Evolutionary conservation across 2,113 vertebrate genomes (phyloP).

Genomic region (Caracal caracal): DNA sequence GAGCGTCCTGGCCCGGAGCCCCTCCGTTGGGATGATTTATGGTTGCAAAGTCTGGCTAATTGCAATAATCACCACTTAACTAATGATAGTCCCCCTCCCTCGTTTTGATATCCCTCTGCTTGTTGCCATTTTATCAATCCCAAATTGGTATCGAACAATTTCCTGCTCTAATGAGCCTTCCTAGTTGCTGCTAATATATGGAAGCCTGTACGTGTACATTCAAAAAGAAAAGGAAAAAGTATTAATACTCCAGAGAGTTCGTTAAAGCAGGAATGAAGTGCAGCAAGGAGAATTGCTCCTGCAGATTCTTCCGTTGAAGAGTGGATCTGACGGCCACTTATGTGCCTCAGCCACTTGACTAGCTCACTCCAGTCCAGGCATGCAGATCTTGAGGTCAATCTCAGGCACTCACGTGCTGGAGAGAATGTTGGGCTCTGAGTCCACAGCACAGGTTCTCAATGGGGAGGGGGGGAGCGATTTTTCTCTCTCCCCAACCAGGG

Average conservation of each 20-base stretch:
- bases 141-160: constrained; percentile 54
- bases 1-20: constrained; percentile 1
- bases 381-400: not conserved
- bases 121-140: not conserved
- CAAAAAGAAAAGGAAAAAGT: not conserved
- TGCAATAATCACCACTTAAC: constrained; percentile 56
- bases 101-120: not conserved
- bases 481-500: not conserved
- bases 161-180: constrained; percentile 43
- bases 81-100: not conserved
- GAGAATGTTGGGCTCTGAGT: not conserved
- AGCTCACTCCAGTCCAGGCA: not conserved
- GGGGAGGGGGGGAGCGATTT: too few relatives aligned
- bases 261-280: not conserved
- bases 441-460: not conserved
- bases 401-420: not conserved
- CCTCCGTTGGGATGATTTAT: constrained; percentile 35
- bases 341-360: not conserved
- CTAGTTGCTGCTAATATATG: not conserved
- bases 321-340: not conserved
- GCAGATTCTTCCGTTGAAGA: not conserved
- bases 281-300: not conserved
- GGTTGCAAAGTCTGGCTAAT: constrained; percentile 52
- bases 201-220: not conserved
- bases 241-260: not conserved